Evolutionary conservation across 2,113 vertebrate species (phyloP), one percentile per base, ranked within the genome.

Genomic region (Geococcyx californianus): DNA sequence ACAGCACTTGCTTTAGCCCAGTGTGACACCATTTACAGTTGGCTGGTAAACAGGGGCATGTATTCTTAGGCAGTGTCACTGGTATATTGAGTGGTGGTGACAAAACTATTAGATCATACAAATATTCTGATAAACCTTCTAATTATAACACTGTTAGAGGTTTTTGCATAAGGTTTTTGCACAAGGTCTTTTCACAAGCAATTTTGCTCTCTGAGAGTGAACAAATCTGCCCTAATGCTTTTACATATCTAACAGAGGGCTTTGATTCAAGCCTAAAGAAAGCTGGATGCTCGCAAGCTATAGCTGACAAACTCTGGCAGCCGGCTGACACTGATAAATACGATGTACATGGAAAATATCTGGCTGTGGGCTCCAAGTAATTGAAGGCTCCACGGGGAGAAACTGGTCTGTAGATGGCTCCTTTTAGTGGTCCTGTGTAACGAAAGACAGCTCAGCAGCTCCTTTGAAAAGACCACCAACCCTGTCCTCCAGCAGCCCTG

Each of bases 221-320:
- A 36, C 25, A 7, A 36, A 51, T 80, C 89, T 92, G 58, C 81
- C 36, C 60, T 52, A 3, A 44, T 58, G 67, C 28, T 80, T 80
- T 69, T 77, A 9, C 6, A 11, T 45, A 69, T 20, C 7, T 47
- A 90, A 9, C 29, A 40, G 52, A 60, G 51, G 67, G 49, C 58
- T 95, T 94, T 77, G 78, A 60, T 82, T 95, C 47, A 69, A 93
- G 45, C 67, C 49, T 44, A 21, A 24, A 63, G 21, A 28, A 60
- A 63, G 21, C 5, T 89, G 87, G 60, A 75, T 75, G 69, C 66
- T 78, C 7, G 1, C 56, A 75, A 84, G 69, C 69, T 84, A 1
- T 17, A 40, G 78, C 77, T 81, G 81, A 74, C 45, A 74, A 87
- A 72, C 56, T 38, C 14, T 94, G 81, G 68, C 77, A 87, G 77